Evolutionary conservation across 2,113 vertebrate species (phyloP), one percentile per base, ranked within the genome.

Genomic region (Larimichthys crocea): DNA sequence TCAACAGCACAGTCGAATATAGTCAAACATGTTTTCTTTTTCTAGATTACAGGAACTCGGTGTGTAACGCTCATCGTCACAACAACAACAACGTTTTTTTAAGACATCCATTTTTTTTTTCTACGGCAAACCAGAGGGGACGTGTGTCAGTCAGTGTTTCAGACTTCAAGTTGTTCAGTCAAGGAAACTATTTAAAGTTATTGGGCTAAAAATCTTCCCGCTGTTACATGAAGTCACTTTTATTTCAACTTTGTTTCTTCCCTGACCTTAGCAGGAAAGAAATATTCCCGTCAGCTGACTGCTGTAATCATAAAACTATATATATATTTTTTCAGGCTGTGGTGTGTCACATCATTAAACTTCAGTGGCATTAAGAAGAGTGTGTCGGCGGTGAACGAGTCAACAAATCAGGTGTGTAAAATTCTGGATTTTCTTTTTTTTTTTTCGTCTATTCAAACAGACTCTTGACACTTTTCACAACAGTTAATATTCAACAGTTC

Each of bases 381-480:
- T 10, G 8, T 22, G 16, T 50, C 5, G 1, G 29, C 26, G 29
- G 14, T 44, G 12, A 40, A 74, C 1, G 22, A 31, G 31, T 53
- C 24, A 35, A 61, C 24, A 20, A 6, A 59, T 10, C 56, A 48
- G 48, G 29, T 52, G 26, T 59, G 60, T 29, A 15, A 55, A 55
- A 12, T 7, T 74, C 16, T 35, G 70, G 4, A 42, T 3, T 8
- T 42, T 61, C 26, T 26, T 69, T 22, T 72, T 59, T 22, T 57
- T 0, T 65, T 55, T 22, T 55, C 60, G 49, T 55, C 57, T 55
- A 76, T 61, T 86, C 65, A 80, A 44, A 77, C 67, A 62, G 42
- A 71, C 77, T 61, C 10, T 67, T 60, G 76, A 86, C 85, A 69
- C 81, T 10, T 84, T 67, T 86, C 70, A 85, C 76, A 11, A 79